Evolutionary conservation across 2,113 vertebrate species (phyloP).

Genomic region (Columba livia): DNA sequence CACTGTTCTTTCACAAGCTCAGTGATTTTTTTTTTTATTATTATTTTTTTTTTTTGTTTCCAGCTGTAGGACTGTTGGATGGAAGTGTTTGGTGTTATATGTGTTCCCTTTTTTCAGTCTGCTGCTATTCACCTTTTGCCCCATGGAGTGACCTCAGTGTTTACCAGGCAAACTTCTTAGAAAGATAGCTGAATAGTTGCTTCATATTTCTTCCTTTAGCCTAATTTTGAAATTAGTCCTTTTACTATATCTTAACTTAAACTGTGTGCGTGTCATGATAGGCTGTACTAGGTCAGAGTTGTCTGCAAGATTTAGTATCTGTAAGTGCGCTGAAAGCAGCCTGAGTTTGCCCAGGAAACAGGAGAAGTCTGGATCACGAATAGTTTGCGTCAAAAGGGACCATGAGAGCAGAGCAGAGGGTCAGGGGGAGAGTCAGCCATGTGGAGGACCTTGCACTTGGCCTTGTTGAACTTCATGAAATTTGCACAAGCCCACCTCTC

Average conservation of each 20-base stretch:
- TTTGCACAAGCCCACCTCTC: too few species aligned
- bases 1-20: neutral
- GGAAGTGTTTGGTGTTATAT: neutral
- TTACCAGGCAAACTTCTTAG: neutral
- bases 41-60: too few species aligned
- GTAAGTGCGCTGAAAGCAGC: neutral
- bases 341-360: neutral
- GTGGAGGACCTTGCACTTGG: too few species aligned
- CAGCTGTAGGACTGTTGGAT: neutral
- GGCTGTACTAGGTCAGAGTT: conserved; percentile 10
- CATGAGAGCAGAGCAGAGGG: too few species aligned
- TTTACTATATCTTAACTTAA: neutral
- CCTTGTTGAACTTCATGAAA: too few species aligned
- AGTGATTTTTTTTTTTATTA: neutral
- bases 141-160: neutral
- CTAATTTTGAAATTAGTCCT: conserved; percentile 38
- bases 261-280: neutral
- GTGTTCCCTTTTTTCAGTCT: neutral
- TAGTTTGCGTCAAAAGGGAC: too few species aligned
- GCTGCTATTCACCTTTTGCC: neutral
- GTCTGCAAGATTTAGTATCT: neutral
- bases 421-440: too few species aligned
- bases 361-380: neutral
- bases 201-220: conserved; percentile 34
- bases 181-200: conserved; percentile 34